Evolutionary conservation across 2,797 vertebrate genomes (phyloP), one percentile per base, ranked within the genome.

Genomic region (Apogon talboti): DNA sequence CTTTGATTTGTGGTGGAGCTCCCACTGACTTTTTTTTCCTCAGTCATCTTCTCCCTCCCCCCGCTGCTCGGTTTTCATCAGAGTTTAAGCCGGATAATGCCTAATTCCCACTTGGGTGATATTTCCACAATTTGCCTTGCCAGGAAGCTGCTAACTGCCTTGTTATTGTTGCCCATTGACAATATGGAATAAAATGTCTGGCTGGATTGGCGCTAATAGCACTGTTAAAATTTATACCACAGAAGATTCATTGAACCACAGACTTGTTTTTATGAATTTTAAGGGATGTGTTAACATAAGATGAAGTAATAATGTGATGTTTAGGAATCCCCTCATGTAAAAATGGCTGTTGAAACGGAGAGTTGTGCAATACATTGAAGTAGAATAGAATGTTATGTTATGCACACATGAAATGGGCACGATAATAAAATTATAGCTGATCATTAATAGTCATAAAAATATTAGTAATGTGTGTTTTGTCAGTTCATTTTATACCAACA

Each of bases 81-180:
- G 13, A 52, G 48, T 54, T 35, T 66, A 65, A 83, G 28, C 63
- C 10, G 14, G 66, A 84, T 83, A 70, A 85, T 75, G 54, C 11
- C 3, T 67, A 76, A 79, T 85, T 87, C 78, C 76, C 46, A 2
- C 42, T 73, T 59, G 62, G 62, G 63, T 68, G 54, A 85, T 87
- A 52, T 85, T 81, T 71, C 47, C 18, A 21, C 21, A 13, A 62
- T 68, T 74, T 61, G 15, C 54, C 14, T 50, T 51, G 55, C 76
- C 78, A 81, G 72, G 66, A 89, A 78, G 51, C 56, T 58, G 47
- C 28, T 60, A 43, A 51, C 47, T 68, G 50, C 45, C 28, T 11
- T 18, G 24, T 62, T 59, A 54, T 57, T 75, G 28, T 59, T 45
- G 24, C 53, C 35, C 44, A 45, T 40, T 79, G 76, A 67, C 42